These are phyloP conservation scores for Neodiprion pinetum DNA, from an alignment of 1,140 invertebrate genomes.

Conservation along the genomic window DNA sequence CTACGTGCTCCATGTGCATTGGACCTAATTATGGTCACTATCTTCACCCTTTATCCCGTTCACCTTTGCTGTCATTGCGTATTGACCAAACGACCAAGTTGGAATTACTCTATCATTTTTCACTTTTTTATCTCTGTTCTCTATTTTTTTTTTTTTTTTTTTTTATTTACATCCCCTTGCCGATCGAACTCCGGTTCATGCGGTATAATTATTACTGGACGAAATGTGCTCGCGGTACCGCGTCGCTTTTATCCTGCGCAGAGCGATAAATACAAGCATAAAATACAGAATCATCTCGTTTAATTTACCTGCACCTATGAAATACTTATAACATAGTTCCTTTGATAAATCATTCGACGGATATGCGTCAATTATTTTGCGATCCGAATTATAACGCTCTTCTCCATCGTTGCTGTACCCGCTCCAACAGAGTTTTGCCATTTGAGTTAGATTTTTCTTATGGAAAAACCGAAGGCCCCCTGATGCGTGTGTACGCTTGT, in stretches of 20 bases:
- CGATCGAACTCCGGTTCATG: neutral
- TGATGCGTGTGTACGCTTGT: too few species aligned
- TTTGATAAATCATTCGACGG: too few species aligned
- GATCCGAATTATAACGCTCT: too few species aligned
- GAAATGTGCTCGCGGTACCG: neutral
- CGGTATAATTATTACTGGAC: neutral
- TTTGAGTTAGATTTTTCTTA: too few species aligned
- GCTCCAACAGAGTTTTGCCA: too few species aligned
- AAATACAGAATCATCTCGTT: slow-evolving; percentile 44
- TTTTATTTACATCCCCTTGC: neutral
- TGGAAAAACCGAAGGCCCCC: too few species aligned
- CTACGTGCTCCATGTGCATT: neutral
- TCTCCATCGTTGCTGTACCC: too few species aligned
- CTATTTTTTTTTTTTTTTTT: neutral
- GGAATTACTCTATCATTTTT: too few species aligned
- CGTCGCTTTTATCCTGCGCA: neutral
- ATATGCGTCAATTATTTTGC: too few species aligned
- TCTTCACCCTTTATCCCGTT: neutral
- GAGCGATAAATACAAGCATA: slow-evolving; percentile 33
- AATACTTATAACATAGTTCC: neutral
- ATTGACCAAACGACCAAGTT: neutral
- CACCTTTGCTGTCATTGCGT: neutral
- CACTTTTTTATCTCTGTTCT: neutral
- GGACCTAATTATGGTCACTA: slow-evolving; percentile 5
- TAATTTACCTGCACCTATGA: slow-evolving; percentile 33